Conservation (phyloP, 2,113 vertebrate species). For the Caretta caretta region DNA sequence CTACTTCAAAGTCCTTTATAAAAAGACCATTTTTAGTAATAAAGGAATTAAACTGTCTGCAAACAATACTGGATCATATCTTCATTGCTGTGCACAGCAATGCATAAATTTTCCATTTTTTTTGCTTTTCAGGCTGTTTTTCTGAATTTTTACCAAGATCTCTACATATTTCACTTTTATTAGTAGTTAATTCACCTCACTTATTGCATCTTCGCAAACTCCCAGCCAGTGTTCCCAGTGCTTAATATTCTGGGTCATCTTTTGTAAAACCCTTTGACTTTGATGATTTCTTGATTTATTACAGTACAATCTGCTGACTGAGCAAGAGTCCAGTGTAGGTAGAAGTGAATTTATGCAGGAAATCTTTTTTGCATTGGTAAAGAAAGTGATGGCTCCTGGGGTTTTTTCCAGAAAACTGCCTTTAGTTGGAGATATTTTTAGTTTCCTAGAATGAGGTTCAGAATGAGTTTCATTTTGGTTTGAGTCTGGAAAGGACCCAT, state of each 20-base stretch:
- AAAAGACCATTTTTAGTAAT: conserved; percentile 52
- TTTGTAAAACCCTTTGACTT: background rate
- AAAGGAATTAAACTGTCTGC: conserved; percentile 37
- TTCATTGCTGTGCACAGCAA: conserved; percentile 4
- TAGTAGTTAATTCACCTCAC: conserved; percentile 31
- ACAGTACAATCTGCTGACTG: conserved; percentile 19
- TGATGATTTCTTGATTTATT: conserved; percentile 46
- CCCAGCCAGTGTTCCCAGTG: background rate
- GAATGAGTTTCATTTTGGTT: background rate
- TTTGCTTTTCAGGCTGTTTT: background rate
- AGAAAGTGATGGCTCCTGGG: background rate
- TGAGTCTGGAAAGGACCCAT: background rate
- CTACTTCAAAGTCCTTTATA: conserved; percentile 47
- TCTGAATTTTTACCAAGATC: conserved; percentile 12
- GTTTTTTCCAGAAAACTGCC: background rate
- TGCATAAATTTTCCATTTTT: conserved; percentile 37
- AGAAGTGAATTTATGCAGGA: background rate
- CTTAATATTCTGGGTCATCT: conserved; percentile 31
- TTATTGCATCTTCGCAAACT: conserved; percentile 16
- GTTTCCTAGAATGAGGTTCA: background rate
- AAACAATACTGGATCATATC: conserved; percentile 27
- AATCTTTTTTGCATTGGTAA: conserved; percentile 1
- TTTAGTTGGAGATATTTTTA: conserved; percentile 8
- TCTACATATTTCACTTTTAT: conserved; percentile 12
- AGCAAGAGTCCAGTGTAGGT: background rate